Conservation (phyloP, 35 echinoderm and acorn worm species). For the Anneissia japonica region DNA sequence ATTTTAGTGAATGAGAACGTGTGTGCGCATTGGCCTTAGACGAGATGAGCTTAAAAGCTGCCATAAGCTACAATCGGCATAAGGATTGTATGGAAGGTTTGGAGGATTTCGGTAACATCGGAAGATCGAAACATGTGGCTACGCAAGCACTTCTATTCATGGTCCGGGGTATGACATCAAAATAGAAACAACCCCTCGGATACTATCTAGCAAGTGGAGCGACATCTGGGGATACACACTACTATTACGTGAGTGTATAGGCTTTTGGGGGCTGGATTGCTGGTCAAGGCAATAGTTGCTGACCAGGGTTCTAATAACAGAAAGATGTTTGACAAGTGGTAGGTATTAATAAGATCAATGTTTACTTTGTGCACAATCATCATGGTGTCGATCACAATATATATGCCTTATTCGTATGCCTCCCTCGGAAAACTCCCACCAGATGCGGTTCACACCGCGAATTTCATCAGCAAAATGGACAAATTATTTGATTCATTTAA, state of each 20-base stretch:
- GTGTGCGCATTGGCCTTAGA: conserved; percentile 1
- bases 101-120: neutral
- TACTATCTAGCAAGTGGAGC: neutral
- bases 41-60: conserved; percentile 22
- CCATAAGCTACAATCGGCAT: neutral
- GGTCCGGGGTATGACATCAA: neutral
- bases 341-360: neutral
- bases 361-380: neutral
- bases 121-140: neutral
- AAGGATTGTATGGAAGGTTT: conserved; percentile 16
- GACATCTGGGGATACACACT: neutral
- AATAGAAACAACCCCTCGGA: neutral
- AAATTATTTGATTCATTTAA: conserved; percentile 22
- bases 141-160: neutral
- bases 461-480: neutral
- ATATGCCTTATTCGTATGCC: neutral
- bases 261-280: neutral
- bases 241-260: neutral
- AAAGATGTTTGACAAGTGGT: neutral
- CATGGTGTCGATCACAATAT: neutral
- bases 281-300: neutral
- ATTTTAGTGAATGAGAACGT: neutral
- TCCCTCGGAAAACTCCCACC: neutral
- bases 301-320: neutral
- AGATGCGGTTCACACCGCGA: conserved; percentile 1